These are phyloP conservation scores for Monopterus albus DNA, from an alignment of 2,113 vertebrate species.

Conservation along the genomic window DNA sequence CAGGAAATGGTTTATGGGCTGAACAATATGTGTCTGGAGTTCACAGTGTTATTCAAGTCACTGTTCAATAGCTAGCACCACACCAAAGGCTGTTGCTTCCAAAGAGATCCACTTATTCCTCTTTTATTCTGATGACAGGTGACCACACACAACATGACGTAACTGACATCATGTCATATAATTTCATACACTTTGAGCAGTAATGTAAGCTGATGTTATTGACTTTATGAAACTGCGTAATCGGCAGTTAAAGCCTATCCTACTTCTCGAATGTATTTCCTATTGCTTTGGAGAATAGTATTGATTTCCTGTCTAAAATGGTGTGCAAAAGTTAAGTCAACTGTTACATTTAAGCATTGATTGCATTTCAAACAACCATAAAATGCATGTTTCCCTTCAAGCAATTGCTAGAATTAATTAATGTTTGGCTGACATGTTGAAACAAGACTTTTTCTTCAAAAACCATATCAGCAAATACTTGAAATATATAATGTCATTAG, in stretches of 20 bases:
- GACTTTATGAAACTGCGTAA: conserved; percentile 34
- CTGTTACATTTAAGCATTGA: conserved; percentile 25
- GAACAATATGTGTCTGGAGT: conserved; percentile 37
- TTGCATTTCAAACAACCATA: conserved; percentile 39
- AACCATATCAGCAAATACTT: not conserved
- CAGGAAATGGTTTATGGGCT: conserved; percentile 49
- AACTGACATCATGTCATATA: conserved; percentile 41
- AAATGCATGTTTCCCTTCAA: not conserved
- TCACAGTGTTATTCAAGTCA: conserved; percentile 26
- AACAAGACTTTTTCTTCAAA: not conserved
- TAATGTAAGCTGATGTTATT: conserved; percentile 57
- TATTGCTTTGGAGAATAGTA: conserved; percentile 19
- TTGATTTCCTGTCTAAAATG: conserved; percentile 53
- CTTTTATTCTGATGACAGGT: conserved; percentile 28
- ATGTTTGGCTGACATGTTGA: not conserved
- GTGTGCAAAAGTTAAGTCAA: conserved; percentile 51
- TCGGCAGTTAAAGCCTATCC: conserved; percentile 35
- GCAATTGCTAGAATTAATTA: conserved; percentile 6
- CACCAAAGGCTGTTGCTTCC: conserved; percentile 12
- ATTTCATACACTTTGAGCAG: conserved; percentile 34
- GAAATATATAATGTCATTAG: not conserved
- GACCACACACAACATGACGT: conserved; percentile 18
- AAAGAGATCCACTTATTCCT: conserved; percentile 22
- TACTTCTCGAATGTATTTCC: conserved; percentile 38
- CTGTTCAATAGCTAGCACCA: conserved; percentile 20